Percentiles rank a stretch among this genome's conserved stretches.
phyloP scores from a whole-genome alignment of 2,888 invertebrate genomes.

The Orthosia incerta region DNA sequence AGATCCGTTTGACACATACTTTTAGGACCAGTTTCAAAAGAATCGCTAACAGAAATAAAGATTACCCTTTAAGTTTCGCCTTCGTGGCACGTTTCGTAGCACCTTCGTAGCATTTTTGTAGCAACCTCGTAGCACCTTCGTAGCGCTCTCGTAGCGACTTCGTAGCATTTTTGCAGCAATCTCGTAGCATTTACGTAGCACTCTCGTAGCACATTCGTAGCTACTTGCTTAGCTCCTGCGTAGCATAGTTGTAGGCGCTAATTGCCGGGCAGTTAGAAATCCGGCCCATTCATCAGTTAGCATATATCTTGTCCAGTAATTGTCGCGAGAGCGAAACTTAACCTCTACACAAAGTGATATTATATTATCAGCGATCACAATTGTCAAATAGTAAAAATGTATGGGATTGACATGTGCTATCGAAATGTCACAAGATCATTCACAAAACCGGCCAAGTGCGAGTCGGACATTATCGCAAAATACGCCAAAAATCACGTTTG shows the following conservation, averaged over 20 bases:
- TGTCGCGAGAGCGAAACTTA: slow-evolving; percentile 19
- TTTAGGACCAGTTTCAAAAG: too few relatives aligned
- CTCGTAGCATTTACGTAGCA: neutral
- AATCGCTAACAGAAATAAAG: neutral
- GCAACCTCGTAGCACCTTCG: too few relatives aligned
- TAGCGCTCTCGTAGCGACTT: too few relatives aligned
- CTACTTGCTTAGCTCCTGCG: neutral
- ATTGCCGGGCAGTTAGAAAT: slow-evolving; percentile 50
- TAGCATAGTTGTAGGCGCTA: slow-evolving; percentile 27
- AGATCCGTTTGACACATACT: too few relatives aligned
- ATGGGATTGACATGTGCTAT: neutral
- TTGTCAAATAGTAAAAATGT: neutral
- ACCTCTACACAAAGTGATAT: neutral
- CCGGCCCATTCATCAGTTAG: slow-evolving; percentile 36
- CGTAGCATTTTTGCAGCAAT: too few relatives aligned
- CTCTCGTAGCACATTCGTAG: neutral
- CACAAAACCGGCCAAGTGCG: too few relatives aligned
- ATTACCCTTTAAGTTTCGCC: neutral
- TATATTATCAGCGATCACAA: neutral
- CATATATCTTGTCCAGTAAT: slow-evolving; percentile 47
- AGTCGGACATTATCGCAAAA: too few relatives aligned
- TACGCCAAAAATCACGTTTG: too few relatives aligned
- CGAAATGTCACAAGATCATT: neutral
- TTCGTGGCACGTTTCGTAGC: neutral
- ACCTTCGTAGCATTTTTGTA: too few relatives aligned